A percentile compares a stretch with the other conserved stretches of the same genome.
phyloP scores from a whole-genome alignment of 2,797 vertebrate genomes.

The Sebastes itinus region DNA sequence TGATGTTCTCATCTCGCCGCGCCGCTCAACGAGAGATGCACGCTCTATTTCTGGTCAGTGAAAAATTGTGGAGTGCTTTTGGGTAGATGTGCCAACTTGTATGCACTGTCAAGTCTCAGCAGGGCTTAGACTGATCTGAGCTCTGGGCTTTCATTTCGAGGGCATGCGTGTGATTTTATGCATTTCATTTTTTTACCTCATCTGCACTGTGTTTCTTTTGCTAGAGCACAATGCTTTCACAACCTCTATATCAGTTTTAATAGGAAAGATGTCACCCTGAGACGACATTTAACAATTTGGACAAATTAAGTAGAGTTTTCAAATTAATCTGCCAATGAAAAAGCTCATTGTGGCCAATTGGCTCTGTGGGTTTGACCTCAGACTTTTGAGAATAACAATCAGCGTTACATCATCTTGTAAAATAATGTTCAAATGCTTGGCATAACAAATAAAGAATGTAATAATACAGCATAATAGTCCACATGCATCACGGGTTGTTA shows the following conservation, averaged over 20 bases:
- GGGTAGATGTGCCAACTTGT: conserved; percentile 39
- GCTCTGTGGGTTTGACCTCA: not conserved
- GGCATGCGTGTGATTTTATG: conserved; percentile 18
- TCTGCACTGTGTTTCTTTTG: conserved; percentile 5
- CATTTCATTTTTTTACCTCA: conserved; percentile 1
- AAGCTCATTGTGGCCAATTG: not conserved
- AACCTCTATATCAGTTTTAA: conserved; percentile 18
- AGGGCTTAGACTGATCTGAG: conserved; percentile 35
- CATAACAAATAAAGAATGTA: conserved; percentile 48
- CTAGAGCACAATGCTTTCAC: conserved; percentile 11
- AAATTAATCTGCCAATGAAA: conserved; percentile 27
- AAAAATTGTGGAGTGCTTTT: conserved; percentile 41
- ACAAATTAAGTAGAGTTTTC: not conserved
- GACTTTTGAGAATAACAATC: conserved; percentile 26
- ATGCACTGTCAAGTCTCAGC: conserved; percentile 36
- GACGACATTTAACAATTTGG: not conserved
- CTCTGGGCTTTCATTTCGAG: conserved; percentile 45
- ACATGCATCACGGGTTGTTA: conserved; percentile 63
- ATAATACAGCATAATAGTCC: conserved; percentile 46
- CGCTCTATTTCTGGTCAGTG: conserved; percentile 46
- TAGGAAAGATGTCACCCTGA: conserved; percentile 8
- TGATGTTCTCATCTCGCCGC: conserved; percentile 56
- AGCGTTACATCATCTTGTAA: conserved; percentile 9
- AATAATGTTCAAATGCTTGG: conserved; percentile 29
- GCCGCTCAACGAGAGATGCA: conserved; percentile 34